These are phyloP conservation scores for Dynastes grantii DNA, from an alignment of 2,888 invertebrate species.

Conservation along the genomic window DNA sequence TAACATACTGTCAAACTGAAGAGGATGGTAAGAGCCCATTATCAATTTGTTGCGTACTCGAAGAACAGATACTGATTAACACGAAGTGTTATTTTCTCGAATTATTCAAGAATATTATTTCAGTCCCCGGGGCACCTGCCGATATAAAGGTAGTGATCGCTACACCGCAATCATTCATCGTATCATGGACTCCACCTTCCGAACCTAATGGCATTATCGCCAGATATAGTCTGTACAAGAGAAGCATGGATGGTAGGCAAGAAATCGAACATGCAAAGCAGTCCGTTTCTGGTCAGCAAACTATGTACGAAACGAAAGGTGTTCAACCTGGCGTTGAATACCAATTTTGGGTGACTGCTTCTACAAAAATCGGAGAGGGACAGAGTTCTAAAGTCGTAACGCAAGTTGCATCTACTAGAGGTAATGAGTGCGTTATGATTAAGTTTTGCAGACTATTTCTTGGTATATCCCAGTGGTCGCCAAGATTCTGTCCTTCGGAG, in stretches of 20 bases:
- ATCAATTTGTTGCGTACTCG: neutral
- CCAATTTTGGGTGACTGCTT: constrained; percentile 86
- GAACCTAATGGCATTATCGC: constrained; percentile 85
- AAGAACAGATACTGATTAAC: neutral
- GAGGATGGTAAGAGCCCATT: constrained; percentile 78
- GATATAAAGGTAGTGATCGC: constrained; percentile 87
- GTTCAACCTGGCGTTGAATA: constrained; percentile 82
- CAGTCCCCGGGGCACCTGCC: constrained; percentile 85
- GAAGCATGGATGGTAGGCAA: constrained; percentile 79
- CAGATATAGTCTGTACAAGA: constrained; percentile 82
- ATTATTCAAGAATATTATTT: constrained; percentile 50
- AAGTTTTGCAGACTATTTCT: constrained; percentile 30
- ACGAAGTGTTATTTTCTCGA: neutral
- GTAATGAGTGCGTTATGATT: constrained; percentile 61
- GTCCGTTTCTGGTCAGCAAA: constrained; percentile 77
- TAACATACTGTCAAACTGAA: constrained; percentile 82
- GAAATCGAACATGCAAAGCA: constrained; percentile 81
- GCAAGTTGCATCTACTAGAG: constrained; percentile 78
- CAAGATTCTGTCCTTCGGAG: constrained; percentile 81
- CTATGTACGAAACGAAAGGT: constrained; percentile 79
- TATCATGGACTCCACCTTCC: constrained; percentile 84
- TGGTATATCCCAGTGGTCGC: constrained; percentile 73
- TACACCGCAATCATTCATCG: constrained; percentile 81
- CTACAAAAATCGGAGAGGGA: constrained; percentile 85
- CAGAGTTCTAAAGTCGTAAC: constrained; percentile 80